Evolutionary conservation across 2,888 invertebrate species (phyloP), one percentile per base, ranked within the genome.

Genomic region (Chrysodeixis includens): DNA sequence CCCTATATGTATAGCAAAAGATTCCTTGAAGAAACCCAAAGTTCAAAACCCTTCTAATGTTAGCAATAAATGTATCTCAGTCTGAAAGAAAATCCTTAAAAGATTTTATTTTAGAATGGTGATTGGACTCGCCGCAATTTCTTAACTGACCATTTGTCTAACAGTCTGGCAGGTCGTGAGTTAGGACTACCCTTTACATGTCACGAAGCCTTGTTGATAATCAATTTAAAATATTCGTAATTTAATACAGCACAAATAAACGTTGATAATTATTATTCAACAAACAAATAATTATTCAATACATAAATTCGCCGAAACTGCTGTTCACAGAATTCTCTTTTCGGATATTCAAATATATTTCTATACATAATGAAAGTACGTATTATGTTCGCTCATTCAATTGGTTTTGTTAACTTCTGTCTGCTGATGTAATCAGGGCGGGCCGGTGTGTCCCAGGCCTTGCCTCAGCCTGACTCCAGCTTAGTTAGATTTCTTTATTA

Each of bases 401-500:
- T 62, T 68, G 56, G 53, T 54, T 65, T 78, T 52, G 56, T 52
- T 56, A 46, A 78, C 56, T 59, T 66, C 61, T 46, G 20, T 44
- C 49, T 56, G 53, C 49, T 60, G 44, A 54, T 60, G 55, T 66
- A 62, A 30, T 52, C 54, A 60, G 56, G 65, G 56, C 53, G 46
- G 16, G 32, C 10, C 16, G 14, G 59, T 74, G 8, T 32, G 62
- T 7, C 32, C 0, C 51, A 22, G 58, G 26, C 69, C 79, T 56
- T 52, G 56, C 52, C 8, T 40, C 12, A 40, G 40, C 12, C 55
- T 46, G 30, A 12, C 55, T 53, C 64, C 14, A 62, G 59, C 65
- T 66, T 69, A 66, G 69, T 70, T 65, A 68, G 67, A 80, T 72
- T 75, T 68, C 72, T 77, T 71, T 80, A 75, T 74, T 74, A 73